Conservation (phyloP, 2,888 invertebrate species). For the Mesochorus sp. region DNA sequence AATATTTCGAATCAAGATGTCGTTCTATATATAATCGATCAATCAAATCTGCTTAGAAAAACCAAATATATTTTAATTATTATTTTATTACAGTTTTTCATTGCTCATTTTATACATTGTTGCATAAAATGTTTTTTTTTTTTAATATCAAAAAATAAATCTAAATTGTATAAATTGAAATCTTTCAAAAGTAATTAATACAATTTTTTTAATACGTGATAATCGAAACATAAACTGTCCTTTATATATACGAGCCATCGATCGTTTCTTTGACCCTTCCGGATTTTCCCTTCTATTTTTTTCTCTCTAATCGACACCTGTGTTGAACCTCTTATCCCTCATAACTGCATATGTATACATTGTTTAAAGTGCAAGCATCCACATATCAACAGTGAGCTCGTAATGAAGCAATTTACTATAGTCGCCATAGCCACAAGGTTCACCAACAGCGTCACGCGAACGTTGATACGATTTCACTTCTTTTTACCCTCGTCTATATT, state of each 20-base stretch:
- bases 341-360: neutral
- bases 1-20: too few species aligned
- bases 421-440: constrained; percentile 64
- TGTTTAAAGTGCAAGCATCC: constrained; percentile 22
- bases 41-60: neutral
- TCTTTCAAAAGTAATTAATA: too few species aligned
- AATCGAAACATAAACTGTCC: too few species aligned
- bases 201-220: too few species aligned
- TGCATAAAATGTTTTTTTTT: too few species aligned
- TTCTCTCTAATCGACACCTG: constrained; percentile 24
- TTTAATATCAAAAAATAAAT: too few species aligned
- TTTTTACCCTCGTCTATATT: constrained; percentile 6
- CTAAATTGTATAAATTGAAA: too few species aligned
- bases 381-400: constrained; percentile 59
- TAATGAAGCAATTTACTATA: constrained; percentile 75
- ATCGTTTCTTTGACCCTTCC: constrained; percentile 22
- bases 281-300: constrained; percentile 10
- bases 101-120: too few species aligned
- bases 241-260: too few species aligned
- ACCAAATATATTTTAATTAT: neutral
- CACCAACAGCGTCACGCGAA: constrained; percentile 20
- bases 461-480: neutral
- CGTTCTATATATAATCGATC: too few species aligned
- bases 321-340: too few species aligned
- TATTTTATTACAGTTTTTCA: too few species aligned